phyloP scores from a whole-genome alignment of 2,888 invertebrate genomes.

The Volucella zonaria region DNA sequence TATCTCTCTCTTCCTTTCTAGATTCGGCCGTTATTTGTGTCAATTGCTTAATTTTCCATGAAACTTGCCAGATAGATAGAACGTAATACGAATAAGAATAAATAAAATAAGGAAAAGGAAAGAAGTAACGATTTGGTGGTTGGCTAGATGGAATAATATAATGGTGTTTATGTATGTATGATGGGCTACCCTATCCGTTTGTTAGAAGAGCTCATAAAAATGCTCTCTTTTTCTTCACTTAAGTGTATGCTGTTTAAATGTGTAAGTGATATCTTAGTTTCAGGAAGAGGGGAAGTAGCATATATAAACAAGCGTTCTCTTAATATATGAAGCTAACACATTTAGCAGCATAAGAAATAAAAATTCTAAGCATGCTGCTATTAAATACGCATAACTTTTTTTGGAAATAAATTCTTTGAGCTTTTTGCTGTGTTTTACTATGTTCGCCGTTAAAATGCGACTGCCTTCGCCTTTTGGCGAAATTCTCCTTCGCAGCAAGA shows the following conservation, averaged over 20 bases:
- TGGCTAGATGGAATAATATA: conserved; percentile 49
- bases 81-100: conserved; percentile 50
- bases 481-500: conserved; percentile 75
- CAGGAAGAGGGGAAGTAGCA: conserved; percentile 39
- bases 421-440: conserved; percentile 37
- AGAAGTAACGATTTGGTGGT: conserved; percentile 63
- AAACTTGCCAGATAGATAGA: conserved; percentile 48
- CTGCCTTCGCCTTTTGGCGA: conserved; percentile 58
- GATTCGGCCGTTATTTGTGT: conserved; percentile 60
- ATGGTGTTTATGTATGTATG: conserved; percentile 33
- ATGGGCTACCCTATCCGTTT: conserved; percentile 33
- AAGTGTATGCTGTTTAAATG: conserved; percentile 42
- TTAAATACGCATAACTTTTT: conserved; percentile 39
- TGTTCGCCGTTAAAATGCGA: conserved; percentile 39
- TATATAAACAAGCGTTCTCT: conserved; percentile 42
- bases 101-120: conserved; percentile 47
- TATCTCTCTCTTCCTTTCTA: conserved; percentile 52
- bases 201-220: conserved; percentile 62
- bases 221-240: conserved; percentile 44
- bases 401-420: conserved; percentile 51
- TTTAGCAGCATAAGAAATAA: conserved; percentile 43
- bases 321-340: conserved; percentile 59
- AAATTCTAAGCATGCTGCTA: conserved; percentile 37
- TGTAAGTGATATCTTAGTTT: conserved; percentile 59
- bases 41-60: conserved; percentile 60